Conservation (phyloP, 2,113 vertebrate genomes). For the Triplophysa dalaica region DNA sequence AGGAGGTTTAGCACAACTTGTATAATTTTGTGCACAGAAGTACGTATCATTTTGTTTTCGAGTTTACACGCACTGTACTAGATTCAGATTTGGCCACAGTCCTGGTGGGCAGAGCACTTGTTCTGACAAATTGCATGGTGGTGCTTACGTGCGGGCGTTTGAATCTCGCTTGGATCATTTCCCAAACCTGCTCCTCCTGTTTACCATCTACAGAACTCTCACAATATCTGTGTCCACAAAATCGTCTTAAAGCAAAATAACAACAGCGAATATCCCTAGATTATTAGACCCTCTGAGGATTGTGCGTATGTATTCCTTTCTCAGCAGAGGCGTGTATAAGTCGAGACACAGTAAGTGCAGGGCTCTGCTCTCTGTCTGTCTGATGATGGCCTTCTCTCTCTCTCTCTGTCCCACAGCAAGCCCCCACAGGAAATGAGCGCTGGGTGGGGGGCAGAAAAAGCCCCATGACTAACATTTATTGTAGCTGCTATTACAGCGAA, state of each 20-base stretch:
- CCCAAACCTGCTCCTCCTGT: not conserved
- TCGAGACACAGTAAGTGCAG: not conserved
- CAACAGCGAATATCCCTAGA: not conserved
- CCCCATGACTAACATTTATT: conserved; percentile 61
- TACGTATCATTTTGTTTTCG: not conserved
- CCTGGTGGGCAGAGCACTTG: not conserved
- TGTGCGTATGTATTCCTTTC: not conserved
- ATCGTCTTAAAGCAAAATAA: not conserved
- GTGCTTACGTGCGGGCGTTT: not conserved
- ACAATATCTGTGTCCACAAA: not conserved
- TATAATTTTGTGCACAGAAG: no score
- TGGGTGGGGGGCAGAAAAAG: conserved; percentile 62
- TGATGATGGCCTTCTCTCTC: conserved; percentile 15
- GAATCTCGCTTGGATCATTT: not conserved
- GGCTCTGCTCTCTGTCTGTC: conserved; percentile 29
- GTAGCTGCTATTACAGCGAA: conserved; percentile 51
- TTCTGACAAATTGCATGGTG: not conserved
- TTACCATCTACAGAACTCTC: not conserved
- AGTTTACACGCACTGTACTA: not conserved
- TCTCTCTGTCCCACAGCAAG: conserved; percentile 38
- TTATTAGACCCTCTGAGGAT: not conserved
- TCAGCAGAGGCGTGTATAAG: not conserved
- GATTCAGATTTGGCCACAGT: not conserved
- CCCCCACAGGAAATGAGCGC: conserved; percentile 72
- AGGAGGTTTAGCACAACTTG: no score